These are phyloP conservation scores for Ephialtes manifestator DNA, from an alignment of 2,888 invertebrate genomes.

Conservation along the genomic window DNA sequence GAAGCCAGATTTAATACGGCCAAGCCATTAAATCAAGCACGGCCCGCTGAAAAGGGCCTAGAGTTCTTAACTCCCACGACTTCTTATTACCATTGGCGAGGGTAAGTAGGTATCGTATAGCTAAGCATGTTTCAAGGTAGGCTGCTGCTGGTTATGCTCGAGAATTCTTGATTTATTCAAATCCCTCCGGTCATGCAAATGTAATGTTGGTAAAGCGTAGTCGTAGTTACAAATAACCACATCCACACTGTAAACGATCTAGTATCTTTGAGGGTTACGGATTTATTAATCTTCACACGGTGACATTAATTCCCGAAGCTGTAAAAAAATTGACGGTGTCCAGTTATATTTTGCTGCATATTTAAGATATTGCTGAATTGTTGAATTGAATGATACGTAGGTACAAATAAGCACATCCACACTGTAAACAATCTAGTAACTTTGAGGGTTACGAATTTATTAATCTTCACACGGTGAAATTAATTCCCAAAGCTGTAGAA, in stretches of 20 bases:
- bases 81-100: constrained; percentile 45
- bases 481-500: neutral
- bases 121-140: constrained; percentile 8
- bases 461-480: neutral
- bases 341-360: neutral
- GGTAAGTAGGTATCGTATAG: constrained; percentile 21
- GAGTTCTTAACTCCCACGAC: constrained; percentile 37
- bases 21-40: constrained; percentile 44
- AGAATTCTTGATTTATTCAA: constrained; percentile 47
- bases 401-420: constrained; percentile 34
- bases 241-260: constrained; percentile 19
- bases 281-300: neutral
- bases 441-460: constrained; percentile 5
- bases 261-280: neutral
- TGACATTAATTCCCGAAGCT: neutral
- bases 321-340: neutral
- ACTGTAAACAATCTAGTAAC: constrained; percentile 17
- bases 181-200: constrained; percentile 46
- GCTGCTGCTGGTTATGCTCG: constrained; percentile 24
- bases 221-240: constrained; percentile 43
- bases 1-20: constrained; percentile 28
- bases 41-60: constrained; percentile 21
- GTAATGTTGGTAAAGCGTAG: constrained; percentile 27
- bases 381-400: too few species aligned
- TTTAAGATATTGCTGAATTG: neutral